Base-by-base conservation (phyloP, 2,113 vertebrate genomes). In the Poecile atricapillus region DNA sequence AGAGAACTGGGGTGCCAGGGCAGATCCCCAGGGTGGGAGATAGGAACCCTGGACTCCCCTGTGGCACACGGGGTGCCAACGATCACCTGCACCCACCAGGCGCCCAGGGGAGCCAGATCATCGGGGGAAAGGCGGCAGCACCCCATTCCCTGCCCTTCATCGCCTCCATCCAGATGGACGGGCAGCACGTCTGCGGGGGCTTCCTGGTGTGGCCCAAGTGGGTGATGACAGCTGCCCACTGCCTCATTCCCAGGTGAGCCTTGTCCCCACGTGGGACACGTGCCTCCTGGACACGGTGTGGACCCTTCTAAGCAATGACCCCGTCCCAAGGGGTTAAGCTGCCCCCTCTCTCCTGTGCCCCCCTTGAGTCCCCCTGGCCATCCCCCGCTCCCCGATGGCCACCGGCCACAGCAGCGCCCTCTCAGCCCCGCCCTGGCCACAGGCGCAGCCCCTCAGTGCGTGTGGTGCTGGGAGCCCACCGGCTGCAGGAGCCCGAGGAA, bases 141-240 rank as follows among this genome's bases (percentile, higher is more conserved):
- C 97, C 98, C 15, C 98, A 99, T 49, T 98, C 98, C 50, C 92
- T 97, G 87, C 98, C 98, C 67, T 99, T 98, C 97, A 97, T 99
- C 90, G 98, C 93, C 7, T 99, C 98, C 9, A 94, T 98, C 94
- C 95, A 93, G 74, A 31, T 97, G 7, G 30, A 92, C 0, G 95
- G 95, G 52, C 21, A 87, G 39, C 97, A 97, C 7, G 1, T 95
- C 79, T 98, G 98, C 0, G 97, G 97, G 37, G 98, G 98, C 52
- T 97, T 97, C 92, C 89, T 98, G 70, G 88, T 98, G 44, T 85
- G 15, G 11, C 53, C 79, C 56, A 80, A 6, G 49, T 98, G 98
- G 98, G 97, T 98, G 78, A 89, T 98, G 89, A 98, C 98, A 0
- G 97, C 98, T 0, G 98, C 97, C 46, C 98, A 98, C 85, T 98